phyloP scores from a whole-genome alignment of 1,140 invertebrate species.

The Eumaeus atala region DNA sequence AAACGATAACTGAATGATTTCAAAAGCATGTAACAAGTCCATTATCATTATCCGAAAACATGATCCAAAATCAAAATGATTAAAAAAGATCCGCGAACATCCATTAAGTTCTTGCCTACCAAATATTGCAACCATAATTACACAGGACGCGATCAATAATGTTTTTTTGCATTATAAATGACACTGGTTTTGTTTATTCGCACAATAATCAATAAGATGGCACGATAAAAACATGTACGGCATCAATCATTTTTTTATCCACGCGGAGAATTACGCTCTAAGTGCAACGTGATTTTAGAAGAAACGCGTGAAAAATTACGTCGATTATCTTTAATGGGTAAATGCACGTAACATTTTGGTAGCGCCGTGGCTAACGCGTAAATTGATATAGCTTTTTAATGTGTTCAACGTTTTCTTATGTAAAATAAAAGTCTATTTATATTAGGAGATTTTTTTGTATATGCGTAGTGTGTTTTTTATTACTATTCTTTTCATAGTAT shows the following conservation, averaged over 20 bases:
- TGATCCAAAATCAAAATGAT: too few relatives aligned
- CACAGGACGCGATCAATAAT: constrained; percentile 28
- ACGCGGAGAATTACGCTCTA: constrained; percentile 51
- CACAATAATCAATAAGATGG: constrained; percentile 42
- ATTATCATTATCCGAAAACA: too few relatives aligned
- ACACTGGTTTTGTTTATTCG: constrained; percentile 21
- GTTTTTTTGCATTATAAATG: constrained; percentile 27
- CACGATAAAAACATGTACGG: constrained; percentile 40
- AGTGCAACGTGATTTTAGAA: constrained; percentile 47
- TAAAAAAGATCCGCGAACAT: too few relatives aligned
- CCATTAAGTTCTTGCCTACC: constrained; percentile 3
- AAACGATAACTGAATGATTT: too few relatives aligned
- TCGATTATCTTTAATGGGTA: constrained; percentile 53
- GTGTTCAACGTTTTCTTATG: background rate
- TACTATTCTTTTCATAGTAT: too few relatives aligned
- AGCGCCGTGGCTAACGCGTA: constrained; percentile 31
- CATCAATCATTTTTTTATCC: constrained; percentile 66
- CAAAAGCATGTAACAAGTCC: too few relatives aligned
- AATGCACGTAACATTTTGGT: constrained; percentile 39
- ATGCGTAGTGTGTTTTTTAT: too few relatives aligned
- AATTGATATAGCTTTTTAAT: constrained; percentile 34
- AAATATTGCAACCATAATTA: constrained; percentile 14
- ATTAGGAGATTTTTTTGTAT: too few relatives aligned
- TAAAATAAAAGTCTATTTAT: background rate
- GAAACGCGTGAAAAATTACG: constrained; percentile 64